Evolutionary conservation across 2,797 vertebrate species (phyloP).

Genomic region (Catostomus latipinnis): DNA sequence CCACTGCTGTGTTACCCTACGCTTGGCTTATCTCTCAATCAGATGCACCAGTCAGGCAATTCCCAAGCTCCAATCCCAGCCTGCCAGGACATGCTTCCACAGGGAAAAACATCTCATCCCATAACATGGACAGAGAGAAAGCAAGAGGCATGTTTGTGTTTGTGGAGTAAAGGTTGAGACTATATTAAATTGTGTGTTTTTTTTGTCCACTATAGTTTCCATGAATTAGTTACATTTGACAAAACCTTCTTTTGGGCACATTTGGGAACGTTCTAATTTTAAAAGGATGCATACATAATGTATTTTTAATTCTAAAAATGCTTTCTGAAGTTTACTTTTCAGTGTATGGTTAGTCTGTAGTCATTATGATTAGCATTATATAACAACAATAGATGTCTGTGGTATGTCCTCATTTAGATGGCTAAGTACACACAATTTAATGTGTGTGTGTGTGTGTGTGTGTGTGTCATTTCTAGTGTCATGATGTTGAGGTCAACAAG

Average conservation of each 20-base stretch:
- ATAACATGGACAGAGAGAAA: slow-evolving; percentile 2
- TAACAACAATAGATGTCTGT: too few species aligned
- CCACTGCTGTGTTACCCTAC: slow-evolving; percentile 53
- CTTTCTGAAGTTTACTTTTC: too few species aligned
- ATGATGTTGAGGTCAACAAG: background rate
- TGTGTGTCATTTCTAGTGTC: background rate
- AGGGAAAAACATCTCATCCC: slow-evolving; percentile 18
- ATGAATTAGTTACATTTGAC: too few species aligned
- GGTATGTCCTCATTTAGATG: too few species aligned
- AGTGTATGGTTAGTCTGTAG: too few species aligned
- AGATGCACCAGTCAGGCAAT: slow-evolving; percentile 62
- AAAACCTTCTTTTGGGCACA: too few species aligned
- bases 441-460: background rate
- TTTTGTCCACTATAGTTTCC: too few species aligned
- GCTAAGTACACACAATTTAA: too few species aligned
- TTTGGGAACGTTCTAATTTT: too few species aligned
- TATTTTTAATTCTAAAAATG: too few species aligned
- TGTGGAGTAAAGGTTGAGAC: slow-evolving; percentile 16
- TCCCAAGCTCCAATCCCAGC: slow-evolving; percentile 62
- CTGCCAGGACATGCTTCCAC: slow-evolving; percentile 67
- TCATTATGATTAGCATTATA: too few species aligned
- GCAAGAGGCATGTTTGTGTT: slow-evolving; percentile 17
- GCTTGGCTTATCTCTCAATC: slow-evolving; percentile 67
- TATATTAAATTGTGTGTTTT: slow-evolving; percentile 14
- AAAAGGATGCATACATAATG: too few species aligned